Base-by-base conservation (phyloP, 2,888 invertebrate species). In the Mesorhabditis sp. region DNA sequence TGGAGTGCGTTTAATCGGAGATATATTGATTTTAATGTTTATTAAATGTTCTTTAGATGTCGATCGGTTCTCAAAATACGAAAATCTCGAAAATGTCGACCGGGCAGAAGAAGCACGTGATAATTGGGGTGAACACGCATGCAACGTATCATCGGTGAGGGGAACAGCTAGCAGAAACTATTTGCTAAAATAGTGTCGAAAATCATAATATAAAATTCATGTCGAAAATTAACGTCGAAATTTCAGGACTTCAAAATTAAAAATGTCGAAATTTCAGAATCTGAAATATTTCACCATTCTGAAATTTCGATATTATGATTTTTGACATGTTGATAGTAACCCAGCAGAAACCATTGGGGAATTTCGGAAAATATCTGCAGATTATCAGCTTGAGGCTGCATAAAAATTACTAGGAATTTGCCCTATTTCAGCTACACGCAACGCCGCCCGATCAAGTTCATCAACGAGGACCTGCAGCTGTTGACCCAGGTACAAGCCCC, bases 51-150 rank as follows among this genome's bases (percentile, higher is more conserved):
- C 71, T 71, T 50, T 67, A 79, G 79, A 70, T 84, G 43, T 84
- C 84, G 4, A 78, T 84, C 44, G 80, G 79, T 41, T 80, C 80
- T 7, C 73, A 76, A 4, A 77, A 75, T 28, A 84, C 84, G 1
- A 81, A 85, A 62, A 63, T 84, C 62, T 80, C 80, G 67, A 85
- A 84, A 68, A 77, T 80, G 72, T 71, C 75, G 5, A 70, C 74
- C 3, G 79, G 80, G 43, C 80, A 78, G 58, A 84, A 84, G 67
- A 76, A 80, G 28, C 84, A 84, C 67, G 82, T 79, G 1, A 77
- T 83, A 5, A 74, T 83, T 50, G 83, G 83, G 42, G 73, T 83
- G 43, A 84, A 83, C 63, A 84, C 83, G 4, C 83, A 84, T 70
- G 79, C 83, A 42, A 79, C 82, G 4, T 83, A 82, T 70, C 83